A percentile compares a stretch with the other conserved stretches of the same genome.
phyloP scores from a whole-genome alignment of 2,888 invertebrate genomes.

The Helleia helle region DNA sequence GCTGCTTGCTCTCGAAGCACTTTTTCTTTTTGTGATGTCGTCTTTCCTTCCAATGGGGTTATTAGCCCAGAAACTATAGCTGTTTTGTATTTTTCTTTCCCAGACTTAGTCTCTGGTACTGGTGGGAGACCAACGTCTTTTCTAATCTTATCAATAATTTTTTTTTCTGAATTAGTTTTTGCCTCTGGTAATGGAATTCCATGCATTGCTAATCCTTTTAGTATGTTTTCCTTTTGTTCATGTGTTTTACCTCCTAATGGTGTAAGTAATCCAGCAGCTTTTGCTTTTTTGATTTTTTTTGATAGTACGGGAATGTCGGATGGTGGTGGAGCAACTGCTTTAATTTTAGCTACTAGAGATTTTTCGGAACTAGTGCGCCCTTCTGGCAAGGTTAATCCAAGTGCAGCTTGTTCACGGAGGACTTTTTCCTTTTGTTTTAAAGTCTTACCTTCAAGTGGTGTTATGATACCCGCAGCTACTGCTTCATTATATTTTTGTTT shows the following conservation, averaged over 20 bases:
- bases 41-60: constrained; percentile 29
- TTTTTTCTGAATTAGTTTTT: constrained; percentile 23
- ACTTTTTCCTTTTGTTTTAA: constrained; percentile 20
- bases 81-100: constrained; percentile 24
- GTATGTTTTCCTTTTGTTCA: constrained; percentile 25
- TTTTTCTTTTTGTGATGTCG: constrained; percentile 21
- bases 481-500: constrained; percentile 18
- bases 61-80: constrained; percentile 26
- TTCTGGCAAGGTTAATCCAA: constrained; percentile 18
- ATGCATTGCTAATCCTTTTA: constrained; percentile 18
- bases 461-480: constrained; percentile 15
- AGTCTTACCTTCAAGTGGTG: constrained; percentile 20
- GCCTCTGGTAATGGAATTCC: constrained; percentile 23
- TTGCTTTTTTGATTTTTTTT: constrained; percentile 24
- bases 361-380: constrained; percentile 22
- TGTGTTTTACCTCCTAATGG: constrained; percentile 26
- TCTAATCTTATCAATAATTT: constrained; percentile 20
- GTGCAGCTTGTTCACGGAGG: constrained; percentile 14
- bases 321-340: constrained; percentile 9
- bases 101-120: constrained; percentile 23
- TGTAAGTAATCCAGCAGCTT: constrained; percentile 27
- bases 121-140: constrained; percentile 21
- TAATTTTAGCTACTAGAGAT: constrained; percentile 17
- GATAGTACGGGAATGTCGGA: constrained; percentile 2
- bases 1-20: constrained; percentile 5